Percentiles rank a stretch among this genome's conserved stretches.
Conservation (phyloP, 2,888 invertebrate genomes). For the Tenthredo scrophulariae region DNA sequence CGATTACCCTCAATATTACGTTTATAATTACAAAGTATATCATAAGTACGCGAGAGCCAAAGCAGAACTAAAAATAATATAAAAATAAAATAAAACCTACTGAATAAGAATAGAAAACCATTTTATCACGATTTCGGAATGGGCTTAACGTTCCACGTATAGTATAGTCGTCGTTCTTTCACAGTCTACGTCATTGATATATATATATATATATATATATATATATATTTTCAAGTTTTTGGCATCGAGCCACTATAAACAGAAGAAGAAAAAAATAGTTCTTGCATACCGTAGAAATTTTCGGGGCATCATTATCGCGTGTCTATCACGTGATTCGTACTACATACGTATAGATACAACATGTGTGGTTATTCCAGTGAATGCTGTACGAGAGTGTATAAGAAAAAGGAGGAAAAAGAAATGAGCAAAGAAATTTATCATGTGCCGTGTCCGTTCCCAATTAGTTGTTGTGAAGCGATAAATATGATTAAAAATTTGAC, state of each 20-base stretch:
- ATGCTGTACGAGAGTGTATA: background rate
- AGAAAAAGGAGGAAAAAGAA: too few relatives aligned
- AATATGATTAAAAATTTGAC: background rate
- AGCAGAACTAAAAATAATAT: background rate
- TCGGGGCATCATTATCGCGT: slow-evolving; percentile 8
- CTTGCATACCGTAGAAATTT: slow-evolving; percentile 8
- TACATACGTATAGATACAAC: background rate
- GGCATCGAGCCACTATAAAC: background rate
- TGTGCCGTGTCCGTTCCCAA: background rate
- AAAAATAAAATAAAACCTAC: background rate
- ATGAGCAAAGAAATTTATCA: too few relatives aligned
- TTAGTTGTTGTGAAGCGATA: background rate
- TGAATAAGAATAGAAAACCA: background rate
- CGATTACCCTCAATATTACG: slow-evolving; percentile 16
- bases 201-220: background rate
- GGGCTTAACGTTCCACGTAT: background rate
- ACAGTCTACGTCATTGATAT: background rate
- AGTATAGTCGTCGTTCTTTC: background rate
- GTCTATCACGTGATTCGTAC: slow-evolving; percentile 19
- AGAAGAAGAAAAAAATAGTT: background rate
- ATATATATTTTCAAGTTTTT: background rate
- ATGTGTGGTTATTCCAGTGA: background rate
- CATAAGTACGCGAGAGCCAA: background rate
- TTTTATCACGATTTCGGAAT: background rate
- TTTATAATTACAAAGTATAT: background rate